Base-by-base conservation (phyloP, 1,140 invertebrate species). In the Potamilus streckersoni region DNA sequence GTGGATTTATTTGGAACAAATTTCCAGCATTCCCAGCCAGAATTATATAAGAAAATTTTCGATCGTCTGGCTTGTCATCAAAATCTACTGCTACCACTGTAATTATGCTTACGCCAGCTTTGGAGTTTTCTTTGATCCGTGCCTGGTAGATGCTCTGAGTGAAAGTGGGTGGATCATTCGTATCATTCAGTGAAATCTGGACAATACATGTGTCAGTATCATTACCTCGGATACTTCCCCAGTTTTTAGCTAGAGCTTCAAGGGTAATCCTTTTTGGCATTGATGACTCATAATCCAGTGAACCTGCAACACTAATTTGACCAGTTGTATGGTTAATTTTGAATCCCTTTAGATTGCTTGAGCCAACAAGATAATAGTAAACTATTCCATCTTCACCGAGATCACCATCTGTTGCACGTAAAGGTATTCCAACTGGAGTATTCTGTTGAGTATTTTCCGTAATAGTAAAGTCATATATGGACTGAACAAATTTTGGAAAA, bases 161-260 rank as follows among this genome's bases (percentile, higher is more conserved):
- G 87, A 98, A 98, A 88, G 97, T 95, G 0, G 97, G 97, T 5
- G 97, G 96, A 91, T 98, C 96, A 85, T 98, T 98, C 8, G 96
- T 96, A 89, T 98, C 97, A 91, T 97, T 95, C 71, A 98, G 95
- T 1, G 94, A 95, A 73, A 98, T 95, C 49, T 96, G 95, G 0
- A 98, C 95, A 89, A 96, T 95, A 8, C 96, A 96, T 88, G 96
- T 96, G 87, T 98, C 97, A 0, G 96, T 98, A 85, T 98, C 97
- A 89, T 98, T 97, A 14, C 96, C 96, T 61, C 94, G 92, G 76
- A 98, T 97, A 49, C 96, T 95, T 14, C 97, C 97, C 63, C 93
- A 93, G 88, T 99, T 98, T 90, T 98, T 99, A 0, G 97, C 97
- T 91, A 98, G 93, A 0, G 98, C 96, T 0, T 95, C 97, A 11